A percentile compares a stretch with the other conserved stretches of the same genome.
phyloP scores from a whole-genome alignment of 2,888 invertebrate genomes.

The Eurytoma adleriae region DNA sequence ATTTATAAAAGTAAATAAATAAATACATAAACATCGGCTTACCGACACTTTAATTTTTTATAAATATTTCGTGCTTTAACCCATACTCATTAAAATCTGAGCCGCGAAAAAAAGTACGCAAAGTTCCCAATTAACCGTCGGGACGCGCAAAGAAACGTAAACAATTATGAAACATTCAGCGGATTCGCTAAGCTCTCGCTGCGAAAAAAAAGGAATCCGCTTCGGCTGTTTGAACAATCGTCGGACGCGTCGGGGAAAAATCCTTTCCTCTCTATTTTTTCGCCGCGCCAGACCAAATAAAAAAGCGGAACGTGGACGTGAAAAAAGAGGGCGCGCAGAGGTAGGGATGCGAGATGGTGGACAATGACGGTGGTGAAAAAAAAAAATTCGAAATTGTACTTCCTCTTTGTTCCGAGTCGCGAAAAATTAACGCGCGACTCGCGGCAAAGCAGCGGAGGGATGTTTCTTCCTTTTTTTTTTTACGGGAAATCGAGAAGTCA shows the following conservation, averaged over 20 bases:
- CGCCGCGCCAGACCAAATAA: background rate
- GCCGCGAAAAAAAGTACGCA: background rate
- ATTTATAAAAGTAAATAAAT: too few species aligned
- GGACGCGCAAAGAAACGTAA: slow-evolving; percentile 21
- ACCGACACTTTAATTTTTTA: background rate
- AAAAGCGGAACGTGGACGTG: background rate
- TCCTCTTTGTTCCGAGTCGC: too few species aligned
- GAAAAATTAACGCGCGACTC: too few species aligned
- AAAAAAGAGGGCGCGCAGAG: background rate
- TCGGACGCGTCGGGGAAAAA: background rate
- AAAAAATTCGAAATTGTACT: too few species aligned
- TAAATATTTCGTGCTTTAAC: slow-evolving; percentile 2
- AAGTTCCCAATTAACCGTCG: background rate
- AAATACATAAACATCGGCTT: too few species aligned
- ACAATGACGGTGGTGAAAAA: too few species aligned
- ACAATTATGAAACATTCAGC: slow-evolving; percentile 36
- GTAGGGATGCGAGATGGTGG: background rate
- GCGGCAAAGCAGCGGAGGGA: too few species aligned
- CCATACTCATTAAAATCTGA: slow-evolving; percentile 14
- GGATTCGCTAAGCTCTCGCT: background rate
- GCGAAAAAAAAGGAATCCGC: background rate
- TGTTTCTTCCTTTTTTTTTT: too few species aligned
- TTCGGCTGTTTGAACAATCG: slow-evolving; percentile 29
- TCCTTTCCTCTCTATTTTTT: background rate
- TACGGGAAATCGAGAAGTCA: too few species aligned